phyloP scores from a whole-genome alignment of 2,888 invertebrate genomes.

The Heliconius sara region DNA sequence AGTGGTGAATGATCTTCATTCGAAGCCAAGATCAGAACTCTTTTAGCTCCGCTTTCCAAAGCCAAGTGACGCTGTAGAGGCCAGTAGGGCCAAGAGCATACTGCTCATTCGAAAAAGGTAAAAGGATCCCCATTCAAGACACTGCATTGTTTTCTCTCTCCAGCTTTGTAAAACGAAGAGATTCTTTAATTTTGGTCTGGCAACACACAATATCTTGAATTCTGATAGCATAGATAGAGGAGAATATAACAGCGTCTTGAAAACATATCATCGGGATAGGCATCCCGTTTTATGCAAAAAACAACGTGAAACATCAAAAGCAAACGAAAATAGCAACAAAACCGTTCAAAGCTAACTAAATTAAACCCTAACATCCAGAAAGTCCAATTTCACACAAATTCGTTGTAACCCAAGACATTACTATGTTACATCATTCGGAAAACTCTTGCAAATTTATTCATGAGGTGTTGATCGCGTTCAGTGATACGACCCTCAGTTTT shows the following conservation, averaged over 20 bases:
- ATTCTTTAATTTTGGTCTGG: no score
- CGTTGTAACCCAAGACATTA: constrained; percentile 46
- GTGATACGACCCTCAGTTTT: constrained; percentile 59
- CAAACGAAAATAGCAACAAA: neutral
- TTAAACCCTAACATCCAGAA: neutral
- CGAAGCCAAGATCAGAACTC: no score
- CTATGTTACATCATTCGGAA: constrained; percentile 49
- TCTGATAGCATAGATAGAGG: neutral
- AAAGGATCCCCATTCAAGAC: no score
- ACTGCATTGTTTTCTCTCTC: no score
- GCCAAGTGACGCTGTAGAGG: no score
- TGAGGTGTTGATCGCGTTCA: constrained; percentile 60
- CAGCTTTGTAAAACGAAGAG: no score
- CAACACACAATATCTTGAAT: no score
- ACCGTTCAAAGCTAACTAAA: neutral
- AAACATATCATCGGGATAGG: neutral
- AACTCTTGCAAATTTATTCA: constrained; percentile 63
- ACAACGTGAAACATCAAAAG: neutral
- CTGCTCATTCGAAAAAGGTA: no score
- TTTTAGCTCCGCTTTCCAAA: no score
- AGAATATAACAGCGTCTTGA: neutral
- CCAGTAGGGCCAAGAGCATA: no score
- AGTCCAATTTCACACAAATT: constrained; percentile 39
- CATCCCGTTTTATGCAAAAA: neutral
- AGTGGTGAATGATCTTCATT: no score